phyloP scores from a whole-genome alignment of 2,797 vertebrate genomes.

The Parauchenoglanis ngamensis region DNA sequence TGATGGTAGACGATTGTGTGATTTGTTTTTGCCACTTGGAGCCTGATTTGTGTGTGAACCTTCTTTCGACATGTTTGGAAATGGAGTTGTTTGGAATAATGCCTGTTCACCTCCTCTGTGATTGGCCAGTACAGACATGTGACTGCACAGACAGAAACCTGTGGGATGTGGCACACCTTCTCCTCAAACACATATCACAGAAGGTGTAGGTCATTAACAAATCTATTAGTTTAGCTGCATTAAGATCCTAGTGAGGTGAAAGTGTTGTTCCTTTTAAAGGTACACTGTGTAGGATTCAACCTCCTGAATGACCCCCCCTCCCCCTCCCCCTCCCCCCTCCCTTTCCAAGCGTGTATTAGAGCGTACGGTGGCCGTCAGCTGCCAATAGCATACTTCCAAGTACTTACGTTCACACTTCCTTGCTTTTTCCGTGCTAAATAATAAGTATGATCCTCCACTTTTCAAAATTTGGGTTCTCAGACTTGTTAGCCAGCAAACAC shows the following conservation, averaged over 20 bases:
- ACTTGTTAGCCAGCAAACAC: too few species aligned
- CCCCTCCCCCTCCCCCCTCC: too few species aligned
- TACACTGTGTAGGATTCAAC: too few species aligned
- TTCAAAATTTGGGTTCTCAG: too few species aligned
- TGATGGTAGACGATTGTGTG: slow-evolving; percentile 64
- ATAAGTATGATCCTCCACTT: too few species aligned
- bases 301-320: too few species aligned
- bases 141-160: not conserved
- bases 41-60: not conserved
- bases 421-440: too few species aligned
- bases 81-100: not conserved
- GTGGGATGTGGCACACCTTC: not conserved
- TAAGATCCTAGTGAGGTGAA: not conserved
- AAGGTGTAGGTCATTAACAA: not conserved
- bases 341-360: too few species aligned
- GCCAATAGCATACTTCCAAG: too few species aligned
- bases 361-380: too few species aligned
- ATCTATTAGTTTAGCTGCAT: not conserved
- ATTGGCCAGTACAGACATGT: not conserved
- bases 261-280: not conserved
- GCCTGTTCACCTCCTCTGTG: not conserved
- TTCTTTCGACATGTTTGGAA: not conserved
- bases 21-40: not conserved
- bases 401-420: too few species aligned
- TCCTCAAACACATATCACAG: not conserved